Percentiles rank a stretch among this genome's conserved stretches.
These are phyloP conservation scores for Eira barbara DNA, from an alignment of 2,113 vertebrate species.

Conservation along the genomic window DNA sequence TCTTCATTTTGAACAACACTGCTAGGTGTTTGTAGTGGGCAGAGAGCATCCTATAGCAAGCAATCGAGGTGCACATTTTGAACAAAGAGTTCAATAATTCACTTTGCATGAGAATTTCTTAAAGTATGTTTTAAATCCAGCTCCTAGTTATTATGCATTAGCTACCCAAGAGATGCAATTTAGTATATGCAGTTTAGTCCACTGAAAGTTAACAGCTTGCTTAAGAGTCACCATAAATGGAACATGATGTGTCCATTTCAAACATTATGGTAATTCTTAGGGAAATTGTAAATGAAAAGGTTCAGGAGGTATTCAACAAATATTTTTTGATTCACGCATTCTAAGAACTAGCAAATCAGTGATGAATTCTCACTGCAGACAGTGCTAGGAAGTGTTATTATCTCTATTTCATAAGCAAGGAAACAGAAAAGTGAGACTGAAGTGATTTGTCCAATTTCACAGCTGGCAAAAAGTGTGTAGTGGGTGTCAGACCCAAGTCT, in stretches of 20 bases:
- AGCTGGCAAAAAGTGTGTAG: not conserved
- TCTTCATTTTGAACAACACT: not conserved
- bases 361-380: not conserved
- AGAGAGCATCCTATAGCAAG: not conserved
- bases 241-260: not conserved
- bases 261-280: not conserved
- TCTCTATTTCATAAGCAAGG: not conserved
- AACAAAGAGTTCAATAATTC: not conserved
- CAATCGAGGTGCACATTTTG: not conserved
- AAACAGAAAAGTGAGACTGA: not conserved
- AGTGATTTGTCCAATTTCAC: not conserved
- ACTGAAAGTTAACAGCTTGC: not conserved
- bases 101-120: not conserved
- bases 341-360: not conserved
- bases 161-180: not conserved
- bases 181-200: not conserved
- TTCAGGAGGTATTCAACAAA: not conserved
- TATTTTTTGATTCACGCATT: not conserved
- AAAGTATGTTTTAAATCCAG: not conserved
- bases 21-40: not conserved
- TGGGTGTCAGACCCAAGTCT: not conserved
- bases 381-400: not conserved
- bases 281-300: not conserved
- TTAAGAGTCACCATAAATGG: not conserved
- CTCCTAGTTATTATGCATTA: not conserved